Conservation (phyloP, 2,888 invertebrate genomes). For the Drosophila ochracea region DNA sequence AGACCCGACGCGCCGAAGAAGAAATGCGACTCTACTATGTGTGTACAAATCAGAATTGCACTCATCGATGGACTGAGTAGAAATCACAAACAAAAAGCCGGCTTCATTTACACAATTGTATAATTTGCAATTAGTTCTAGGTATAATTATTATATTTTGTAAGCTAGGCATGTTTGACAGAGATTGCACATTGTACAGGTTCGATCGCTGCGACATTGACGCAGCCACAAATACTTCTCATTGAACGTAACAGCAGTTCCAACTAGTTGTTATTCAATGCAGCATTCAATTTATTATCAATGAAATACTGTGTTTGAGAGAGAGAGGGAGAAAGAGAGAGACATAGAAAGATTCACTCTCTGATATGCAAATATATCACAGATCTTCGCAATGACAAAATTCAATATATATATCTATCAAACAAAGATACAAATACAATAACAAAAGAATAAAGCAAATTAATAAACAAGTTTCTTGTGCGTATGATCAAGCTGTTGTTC, state of each 20-base stretch:
- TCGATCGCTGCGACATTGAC: conserved; percentile 6
- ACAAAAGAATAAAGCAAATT: conserved; percentile 50
- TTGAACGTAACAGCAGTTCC: conserved; percentile 7
- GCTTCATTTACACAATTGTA: conserved; percentile 10
- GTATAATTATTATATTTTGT: conserved; percentile 22
- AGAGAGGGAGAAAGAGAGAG: conserved; percentile 4
- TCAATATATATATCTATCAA: conserved; percentile 47
- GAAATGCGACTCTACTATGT: conserved; percentile 99
- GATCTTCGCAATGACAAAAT: conserved; percentile 54
- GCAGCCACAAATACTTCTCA: conserved; percentile 55
- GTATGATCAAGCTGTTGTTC: conserved; percentile 58
- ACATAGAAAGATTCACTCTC: conserved; percentile 2
- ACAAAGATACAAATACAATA: conserved; percentile 38
- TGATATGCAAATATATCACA: conserved; percentile 53
- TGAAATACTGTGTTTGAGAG: conserved; percentile 3
- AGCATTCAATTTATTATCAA: conserved; percentile 30
- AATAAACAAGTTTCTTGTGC: conserved; percentile 77
- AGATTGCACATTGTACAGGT: conserved; percentile 14
- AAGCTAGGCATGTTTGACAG: conserved; percentile 18
- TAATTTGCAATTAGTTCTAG: conserved; percentile 24
- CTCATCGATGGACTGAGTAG: conserved; percentile 98
- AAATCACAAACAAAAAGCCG: conserved; percentile 4
- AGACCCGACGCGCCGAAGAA: conserved; percentile 98
- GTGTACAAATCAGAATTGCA: conserved; percentile 95
- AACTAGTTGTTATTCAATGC: conserved; percentile 27